Evolutionary conservation across 2,797 vertebrate genomes (phyloP).

Genomic region (Corythornis leucogaster): DNA sequence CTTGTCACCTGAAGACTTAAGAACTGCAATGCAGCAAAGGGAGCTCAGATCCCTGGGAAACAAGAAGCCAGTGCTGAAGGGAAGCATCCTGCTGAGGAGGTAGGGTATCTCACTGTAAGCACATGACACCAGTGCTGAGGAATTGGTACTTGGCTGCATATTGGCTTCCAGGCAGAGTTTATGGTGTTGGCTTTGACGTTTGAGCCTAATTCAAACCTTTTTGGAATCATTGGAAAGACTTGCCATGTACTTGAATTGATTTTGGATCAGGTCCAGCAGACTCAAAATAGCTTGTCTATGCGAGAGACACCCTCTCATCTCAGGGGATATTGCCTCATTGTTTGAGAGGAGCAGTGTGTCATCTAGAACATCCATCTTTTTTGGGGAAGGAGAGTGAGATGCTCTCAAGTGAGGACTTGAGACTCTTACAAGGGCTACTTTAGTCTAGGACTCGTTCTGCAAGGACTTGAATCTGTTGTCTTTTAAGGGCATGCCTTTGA

Average conservation of each 20-base stretch:
- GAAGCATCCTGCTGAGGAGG: conserved; percentile 21
- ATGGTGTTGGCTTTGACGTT: conserved; percentile 40
- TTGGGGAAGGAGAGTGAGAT: neutral
- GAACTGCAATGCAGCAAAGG: conserved; percentile 32
- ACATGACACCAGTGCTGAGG: neutral
- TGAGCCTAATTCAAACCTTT: conserved; percentile 50
- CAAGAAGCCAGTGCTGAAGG: neutral
- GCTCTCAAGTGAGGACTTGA: neutral
- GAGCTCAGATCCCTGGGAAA: neutral
- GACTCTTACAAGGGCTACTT: neutral
- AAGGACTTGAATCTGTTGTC: neutral
- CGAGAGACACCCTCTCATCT: conserved; percentile 11
- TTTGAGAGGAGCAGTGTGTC: neutral
- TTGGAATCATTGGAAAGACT: conserved; percentile 29
- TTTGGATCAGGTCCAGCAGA: conserved; percentile 8
- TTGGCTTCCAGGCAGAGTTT: conserved; percentile 49
- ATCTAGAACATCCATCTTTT: neutral
- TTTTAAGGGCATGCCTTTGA: neutral
- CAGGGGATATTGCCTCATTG: neutral
- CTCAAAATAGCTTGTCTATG: neutral
- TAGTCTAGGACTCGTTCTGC: neutral
- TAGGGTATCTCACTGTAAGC: neutral
- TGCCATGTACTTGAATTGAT: conserved; percentile 26
- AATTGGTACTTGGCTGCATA: neutral
- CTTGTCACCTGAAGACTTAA: neutral